Evolutionary conservation across 1,140 invertebrate species (phyloP).

Genomic region (Lysiphlebus fabarum): DNA sequence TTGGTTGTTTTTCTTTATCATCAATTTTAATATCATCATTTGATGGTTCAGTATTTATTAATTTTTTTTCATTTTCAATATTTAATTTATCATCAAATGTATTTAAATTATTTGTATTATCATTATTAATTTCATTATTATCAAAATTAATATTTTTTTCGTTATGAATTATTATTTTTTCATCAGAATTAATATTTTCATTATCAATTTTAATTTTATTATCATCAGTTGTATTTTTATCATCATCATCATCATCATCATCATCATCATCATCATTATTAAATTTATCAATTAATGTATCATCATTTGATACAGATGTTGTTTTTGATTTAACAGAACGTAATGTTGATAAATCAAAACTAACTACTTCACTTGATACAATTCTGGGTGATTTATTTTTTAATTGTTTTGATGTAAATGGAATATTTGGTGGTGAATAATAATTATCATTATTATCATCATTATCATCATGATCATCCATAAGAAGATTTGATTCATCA

Average conservation of each 20-base stretch:
- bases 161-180: not conserved
- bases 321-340: not conserved
- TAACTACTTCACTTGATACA: constrained; percentile 44
- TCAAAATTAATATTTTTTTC: not conserved
- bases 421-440: not conserved
- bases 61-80: no score
- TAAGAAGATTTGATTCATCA: constrained; percentile 24
- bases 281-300: no score
- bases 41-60: no score
- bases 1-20: no score
- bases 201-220: no score
- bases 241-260: no score
- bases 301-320: no score
- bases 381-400: constrained; percentile 33
- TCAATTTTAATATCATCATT: no score
- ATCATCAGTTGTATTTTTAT: no score
- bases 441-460: constrained; percentile 8
- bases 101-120: no score
- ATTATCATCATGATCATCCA: constrained; percentile 30
- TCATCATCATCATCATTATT: no score
- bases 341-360: constrained; percentile 27
- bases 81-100: no score
- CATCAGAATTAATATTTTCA: not conserved
- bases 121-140: not conserved
- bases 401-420: constrained; percentile 5